phyloP scores from a whole-genome alignment of 2,888 invertebrate genomes.

The Euclidia mi region DNA sequence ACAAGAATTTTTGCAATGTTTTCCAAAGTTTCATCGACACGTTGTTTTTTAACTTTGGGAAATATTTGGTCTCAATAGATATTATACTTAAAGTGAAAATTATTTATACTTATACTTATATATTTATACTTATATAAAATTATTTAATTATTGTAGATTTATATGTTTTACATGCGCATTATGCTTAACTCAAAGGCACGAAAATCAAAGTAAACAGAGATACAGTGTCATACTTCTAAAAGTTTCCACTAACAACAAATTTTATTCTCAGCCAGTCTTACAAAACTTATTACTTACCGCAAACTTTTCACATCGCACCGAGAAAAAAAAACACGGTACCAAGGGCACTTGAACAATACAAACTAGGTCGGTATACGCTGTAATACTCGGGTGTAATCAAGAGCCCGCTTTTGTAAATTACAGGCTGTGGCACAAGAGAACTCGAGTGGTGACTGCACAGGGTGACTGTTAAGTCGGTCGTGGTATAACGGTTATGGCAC shows the following conservation, averaged over 20 bases:
- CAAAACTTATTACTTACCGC: constrained; percentile 1
- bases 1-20: constrained; percentile 11
- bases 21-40: constrained; percentile 1
- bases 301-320: constrained; percentile 30
- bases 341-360: constrained; percentile 37
- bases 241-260: not conserved
- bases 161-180: too few species aligned
- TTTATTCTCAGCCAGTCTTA: not conserved
- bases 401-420: constrained; percentile 43
- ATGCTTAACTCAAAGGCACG: too few species aligned
- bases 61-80: not conserved
- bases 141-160: too few species aligned
- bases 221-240: too few species aligned
- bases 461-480: constrained; percentile 18
- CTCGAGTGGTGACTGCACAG: constrained; percentile 1
- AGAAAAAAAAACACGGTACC: constrained; percentile 23
- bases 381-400: constrained; percentile 45
- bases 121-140: too few species aligned
- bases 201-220: too few species aligned
- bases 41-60: constrained; percentile 5
- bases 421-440: constrained; percentile 19
- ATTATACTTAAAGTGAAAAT: not conserved
- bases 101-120: too few species aligned
- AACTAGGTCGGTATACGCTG: constrained; percentile 47
- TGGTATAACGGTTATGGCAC: not conserved